A percentile compares a stretch with the other conserved stretches of the same genome.
These are phyloP conservation scores for Sylvia borin DNA, from an alignment of 2,797 vertebrate genomes.

Conservation along the genomic window DNA sequence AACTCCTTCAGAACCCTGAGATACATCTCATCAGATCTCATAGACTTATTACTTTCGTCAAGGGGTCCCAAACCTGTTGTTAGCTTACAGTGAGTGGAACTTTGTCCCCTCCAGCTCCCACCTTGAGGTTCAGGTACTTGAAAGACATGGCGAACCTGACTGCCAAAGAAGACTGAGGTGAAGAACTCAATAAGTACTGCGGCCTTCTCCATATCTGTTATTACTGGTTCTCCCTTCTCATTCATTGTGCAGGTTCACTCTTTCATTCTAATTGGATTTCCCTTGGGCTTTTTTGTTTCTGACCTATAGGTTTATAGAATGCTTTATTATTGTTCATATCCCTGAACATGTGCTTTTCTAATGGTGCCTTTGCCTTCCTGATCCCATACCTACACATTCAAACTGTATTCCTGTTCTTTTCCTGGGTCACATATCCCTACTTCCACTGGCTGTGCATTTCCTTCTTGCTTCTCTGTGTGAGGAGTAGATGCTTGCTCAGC, in stretches of 20 bases:
- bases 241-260: fast-evolving
- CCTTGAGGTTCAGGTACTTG: neutral
- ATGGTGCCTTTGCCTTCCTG: neutral
- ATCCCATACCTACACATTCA: neutral
- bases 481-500: neutral
- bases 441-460: neutral
- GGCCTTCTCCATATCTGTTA: neutral
- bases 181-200: neutral
- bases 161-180: neutral
- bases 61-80: neutral
- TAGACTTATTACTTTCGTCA: neutral
- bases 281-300: neutral
- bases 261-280: neutral
- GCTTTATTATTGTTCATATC: neutral
- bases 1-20: neutral
- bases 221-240: neutral
- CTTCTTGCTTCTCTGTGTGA: neutral
- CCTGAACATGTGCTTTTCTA: neutral
- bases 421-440: neutral
- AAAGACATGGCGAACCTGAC: neutral
- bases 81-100: neutral
- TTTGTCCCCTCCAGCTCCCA: fast-evolving
- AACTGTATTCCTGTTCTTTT: neutral
- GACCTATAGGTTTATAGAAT: neutral
- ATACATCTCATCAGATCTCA: neutral